These are phyloP conservation scores for Ellobius talpinus DNA, from an alignment of 2,113 vertebrate genomes.

Conservation along the genomic window DNA sequence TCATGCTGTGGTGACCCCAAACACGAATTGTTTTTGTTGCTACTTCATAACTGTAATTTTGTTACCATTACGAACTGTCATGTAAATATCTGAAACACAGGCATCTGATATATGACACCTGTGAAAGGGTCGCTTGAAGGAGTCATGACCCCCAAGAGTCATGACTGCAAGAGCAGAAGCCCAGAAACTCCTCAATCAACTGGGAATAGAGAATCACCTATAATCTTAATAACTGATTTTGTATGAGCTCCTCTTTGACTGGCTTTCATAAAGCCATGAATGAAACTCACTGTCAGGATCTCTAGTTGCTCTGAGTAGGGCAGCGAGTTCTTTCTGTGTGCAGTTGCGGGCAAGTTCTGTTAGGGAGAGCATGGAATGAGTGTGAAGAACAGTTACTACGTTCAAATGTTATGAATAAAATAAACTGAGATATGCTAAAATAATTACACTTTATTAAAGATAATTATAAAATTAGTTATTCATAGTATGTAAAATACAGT, in stretches of 20 bases:
- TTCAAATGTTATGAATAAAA: not conserved
- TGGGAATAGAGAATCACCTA: not conserved
- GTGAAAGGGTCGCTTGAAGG: not conserved
- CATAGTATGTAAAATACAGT: not conserved
- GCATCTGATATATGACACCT: not conserved
- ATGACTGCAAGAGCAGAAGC: not conserved
- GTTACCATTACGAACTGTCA: not conserved
- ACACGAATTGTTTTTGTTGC: not conserved
- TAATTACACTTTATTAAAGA: not conserved
- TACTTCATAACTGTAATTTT: not conserved
- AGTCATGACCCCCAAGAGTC: not conserved
- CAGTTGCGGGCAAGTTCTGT: not conserved
- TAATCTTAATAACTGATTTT: not conserved
- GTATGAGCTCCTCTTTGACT: not conserved
- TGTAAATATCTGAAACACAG: not conserved
- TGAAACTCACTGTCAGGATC: not conserved
- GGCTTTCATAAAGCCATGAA: not conserved
- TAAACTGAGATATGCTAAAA: not conserved
- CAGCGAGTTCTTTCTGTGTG: not conserved
- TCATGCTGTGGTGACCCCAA: not conserved
- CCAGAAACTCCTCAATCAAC: not conserved
- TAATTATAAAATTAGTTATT: constrained; percentile 2
- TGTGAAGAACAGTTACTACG: not conserved
- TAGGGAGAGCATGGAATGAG: not conserved
- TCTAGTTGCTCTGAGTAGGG: not conserved